Evolutionary conservation across 2,797 vertebrate species (phyloP).

Genomic region (Ataeniobius toweri): DNA sequence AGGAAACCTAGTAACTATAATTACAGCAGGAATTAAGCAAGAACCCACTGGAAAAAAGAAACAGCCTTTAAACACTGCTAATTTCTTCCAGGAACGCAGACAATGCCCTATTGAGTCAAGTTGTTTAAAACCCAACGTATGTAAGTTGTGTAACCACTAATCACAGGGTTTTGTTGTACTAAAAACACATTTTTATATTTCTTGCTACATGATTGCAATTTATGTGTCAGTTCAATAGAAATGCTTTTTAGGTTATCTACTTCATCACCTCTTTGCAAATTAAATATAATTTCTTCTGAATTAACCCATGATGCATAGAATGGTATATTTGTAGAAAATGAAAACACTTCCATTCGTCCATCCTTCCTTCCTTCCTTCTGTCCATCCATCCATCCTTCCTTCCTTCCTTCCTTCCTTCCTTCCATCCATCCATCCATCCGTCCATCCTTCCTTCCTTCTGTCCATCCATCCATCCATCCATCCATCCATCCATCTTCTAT

Average conservation of each 20-base stretch:
- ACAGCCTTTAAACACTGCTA: slow-evolving; percentile 53
- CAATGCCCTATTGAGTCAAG: slow-evolving; percentile 51
- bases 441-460: no score
- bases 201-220: not conserved
- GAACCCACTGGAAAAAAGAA: slow-evolving; percentile 36
- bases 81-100: slow-evolving; percentile 63
- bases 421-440: no score
- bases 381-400: no score
- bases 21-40: slow-evolving; percentile 47
- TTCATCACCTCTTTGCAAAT: no score
- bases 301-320: not conserved
- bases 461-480: no score
- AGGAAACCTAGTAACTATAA: slow-evolving; percentile 52
- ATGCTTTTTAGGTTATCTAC: not conserved
- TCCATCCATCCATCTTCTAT: no score
- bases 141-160: slow-evolving; percentile 28
- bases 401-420: no score
- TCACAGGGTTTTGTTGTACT: not conserved
- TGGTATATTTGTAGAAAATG: not conserved
- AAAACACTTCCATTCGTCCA: not conserved
- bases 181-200: not conserved
- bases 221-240: not conserved
- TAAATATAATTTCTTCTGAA: not conserved
- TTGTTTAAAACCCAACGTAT: slow-evolving; percentile 37
- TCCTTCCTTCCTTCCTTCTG: no score